These are phyloP conservation scores for Phania funesta DNA, from an alignment of 2,888 invertebrate species.

Conservation along the genomic window DNA sequence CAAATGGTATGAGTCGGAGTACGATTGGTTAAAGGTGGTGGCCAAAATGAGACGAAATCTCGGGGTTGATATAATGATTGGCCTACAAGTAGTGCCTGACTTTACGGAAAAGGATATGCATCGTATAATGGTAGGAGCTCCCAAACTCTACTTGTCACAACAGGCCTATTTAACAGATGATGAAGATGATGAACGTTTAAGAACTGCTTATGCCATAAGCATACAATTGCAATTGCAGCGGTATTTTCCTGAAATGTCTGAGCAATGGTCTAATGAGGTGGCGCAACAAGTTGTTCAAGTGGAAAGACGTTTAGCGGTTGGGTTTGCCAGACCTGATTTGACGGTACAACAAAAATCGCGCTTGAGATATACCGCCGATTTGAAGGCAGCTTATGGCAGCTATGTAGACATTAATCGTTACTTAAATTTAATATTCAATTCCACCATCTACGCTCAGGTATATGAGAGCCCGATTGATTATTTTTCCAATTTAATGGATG, in stretches of 20 bases:
- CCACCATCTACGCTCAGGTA: constrained; percentile 73
- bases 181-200: constrained; percentile 68
- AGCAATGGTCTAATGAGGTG: constrained; percentile 72
- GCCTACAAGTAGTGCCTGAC: constrained; percentile 76
- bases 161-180: constrained; percentile 71
- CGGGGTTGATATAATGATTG: constrained; percentile 77
- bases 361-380: constrained; percentile 71
- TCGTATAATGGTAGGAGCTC: constrained; percentile 76
- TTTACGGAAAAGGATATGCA: constrained; percentile 73
- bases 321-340: constrained; percentile 72
- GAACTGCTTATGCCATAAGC: constrained; percentile 66
- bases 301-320: constrained; percentile 75
- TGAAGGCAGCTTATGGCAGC: constrained; percentile 75
- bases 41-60: constrained; percentile 73
- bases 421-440: constrained; percentile 75
- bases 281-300: constrained; percentile 74
- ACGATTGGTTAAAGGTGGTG: constrained; percentile 76
- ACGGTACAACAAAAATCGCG: constrained; percentile 75
- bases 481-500: constrained; percentile 73
- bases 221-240: constrained; percentile 71
- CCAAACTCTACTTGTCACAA: constrained; percentile 71
- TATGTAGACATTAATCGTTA: constrained; percentile 76
- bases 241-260: constrained; percentile 73
- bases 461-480: constrained; percentile 77
- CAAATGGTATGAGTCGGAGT: constrained; percentile 75